Evolutionary conservation across 2,888 invertebrate genomes (phyloP).

Genomic region (Frankliniella intonsa): DNA sequence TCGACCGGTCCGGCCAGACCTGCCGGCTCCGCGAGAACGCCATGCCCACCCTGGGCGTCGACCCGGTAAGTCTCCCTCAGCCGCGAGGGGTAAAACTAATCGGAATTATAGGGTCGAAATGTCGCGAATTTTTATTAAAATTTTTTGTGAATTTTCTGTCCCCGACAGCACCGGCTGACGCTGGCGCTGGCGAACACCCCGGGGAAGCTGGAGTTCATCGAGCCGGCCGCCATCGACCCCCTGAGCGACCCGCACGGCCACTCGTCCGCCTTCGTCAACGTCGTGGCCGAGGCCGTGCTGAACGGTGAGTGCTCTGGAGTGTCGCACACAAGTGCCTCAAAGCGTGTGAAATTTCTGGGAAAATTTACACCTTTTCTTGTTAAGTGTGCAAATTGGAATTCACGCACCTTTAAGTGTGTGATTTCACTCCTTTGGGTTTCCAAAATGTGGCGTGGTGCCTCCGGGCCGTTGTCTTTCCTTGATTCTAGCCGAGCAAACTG

Average conservation of each 20-base stretch:
- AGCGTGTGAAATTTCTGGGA: not conserved
- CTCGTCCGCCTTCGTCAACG: conserved; percentile 5
- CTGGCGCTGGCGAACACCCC: not conserved
- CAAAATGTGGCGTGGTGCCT: too few relatives aligned
- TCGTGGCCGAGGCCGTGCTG: not conserved
- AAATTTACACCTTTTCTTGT: not conserved
- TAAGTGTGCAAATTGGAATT: not conserved
- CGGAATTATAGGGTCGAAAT: too few relatives aligned
- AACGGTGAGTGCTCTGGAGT: not conserved
- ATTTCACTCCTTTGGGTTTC: too few relatives aligned
- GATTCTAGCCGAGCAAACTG: too few relatives aligned
- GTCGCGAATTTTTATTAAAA: too few relatives aligned
- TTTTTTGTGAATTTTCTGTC: too few relatives aligned
- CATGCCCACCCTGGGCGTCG: not conserved
- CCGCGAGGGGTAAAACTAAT: too few relatives aligned
- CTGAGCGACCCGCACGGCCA: not conserved
- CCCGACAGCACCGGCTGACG: too few relatives aligned
- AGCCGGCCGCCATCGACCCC: not conserved
- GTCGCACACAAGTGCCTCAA: not conserved
- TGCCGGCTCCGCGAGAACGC: not conserved
- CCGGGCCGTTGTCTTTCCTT: too few relatives aligned
- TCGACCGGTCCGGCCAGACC: not conserved
- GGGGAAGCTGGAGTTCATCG: not conserved
- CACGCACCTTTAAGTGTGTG: too few relatives aligned
- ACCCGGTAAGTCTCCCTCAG: not conserved